Evolutionary conservation across 2,797 vertebrate species (phyloP).

Genomic region (Menidia menidia): DNA sequence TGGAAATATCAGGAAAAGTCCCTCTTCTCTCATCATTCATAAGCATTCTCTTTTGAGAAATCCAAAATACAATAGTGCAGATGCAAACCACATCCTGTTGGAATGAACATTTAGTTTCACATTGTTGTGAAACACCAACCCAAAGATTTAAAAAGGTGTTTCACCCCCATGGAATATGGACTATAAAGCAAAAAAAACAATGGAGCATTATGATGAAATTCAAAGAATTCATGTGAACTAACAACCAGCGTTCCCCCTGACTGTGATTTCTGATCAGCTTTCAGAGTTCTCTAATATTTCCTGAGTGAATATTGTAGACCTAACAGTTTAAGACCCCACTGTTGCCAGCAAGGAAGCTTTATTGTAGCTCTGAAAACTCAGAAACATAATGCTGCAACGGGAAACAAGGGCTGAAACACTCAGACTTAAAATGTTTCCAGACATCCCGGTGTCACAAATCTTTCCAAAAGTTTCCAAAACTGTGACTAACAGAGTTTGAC

Average conservation of each 20-base stretch:
- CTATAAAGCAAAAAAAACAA: no score
- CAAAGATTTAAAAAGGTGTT: no score
- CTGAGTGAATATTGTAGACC: neutral
- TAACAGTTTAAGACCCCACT: slow-evolving; percentile 12
- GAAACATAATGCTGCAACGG: slow-evolving; percentile 4
- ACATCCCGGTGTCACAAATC: slow-evolving; percentile 27
- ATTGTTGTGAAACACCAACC: no score
- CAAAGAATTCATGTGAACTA: neutral
- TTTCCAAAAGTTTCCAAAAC: neutral
- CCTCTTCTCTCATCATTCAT: no score
- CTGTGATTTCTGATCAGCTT: neutral
- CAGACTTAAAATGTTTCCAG: slow-evolving; percentile 43
- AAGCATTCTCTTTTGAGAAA: no score
- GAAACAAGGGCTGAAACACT: slow-evolving; percentile 15
- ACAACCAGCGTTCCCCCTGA: neutral
- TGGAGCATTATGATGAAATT: neutral
- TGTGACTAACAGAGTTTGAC: slow-evolving; percentile 29
- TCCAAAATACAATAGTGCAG: no score
- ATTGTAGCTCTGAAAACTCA: neutral
- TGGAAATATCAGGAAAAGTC: no score
- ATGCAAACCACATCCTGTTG: no score
- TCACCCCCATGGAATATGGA: no score
- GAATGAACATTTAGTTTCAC: no score
- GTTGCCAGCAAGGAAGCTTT: slow-evolving; percentile 5
- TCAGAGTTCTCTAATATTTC: neutral